Percentiles rank a stretch among this genome's conserved stretches.
These are phyloP conservation scores for Drosophila rellima DNA, from an alignment of 2,888 invertebrate genomes.

Conservation along the genomic window DNA sequence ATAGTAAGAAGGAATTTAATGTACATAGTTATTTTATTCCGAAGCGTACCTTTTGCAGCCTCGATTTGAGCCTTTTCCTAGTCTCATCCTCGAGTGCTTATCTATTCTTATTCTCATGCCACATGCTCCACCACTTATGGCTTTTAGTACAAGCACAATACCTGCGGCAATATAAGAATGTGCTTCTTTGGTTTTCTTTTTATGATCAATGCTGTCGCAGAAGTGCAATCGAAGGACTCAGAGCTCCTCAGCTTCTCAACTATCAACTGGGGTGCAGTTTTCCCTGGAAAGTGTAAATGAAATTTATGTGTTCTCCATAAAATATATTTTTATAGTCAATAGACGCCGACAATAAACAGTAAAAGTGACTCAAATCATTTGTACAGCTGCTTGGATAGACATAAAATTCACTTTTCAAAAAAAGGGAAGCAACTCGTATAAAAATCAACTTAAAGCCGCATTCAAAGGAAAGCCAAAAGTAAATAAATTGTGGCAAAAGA, in stretches of 20 bases:
- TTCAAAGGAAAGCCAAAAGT: constrained; percentile 1
- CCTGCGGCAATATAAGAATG: constrained; percentile 15
- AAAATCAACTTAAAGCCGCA: constrained; percentile 17
- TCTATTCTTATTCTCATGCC: constrained; percentile 19
- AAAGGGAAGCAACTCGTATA: constrained; percentile 21
- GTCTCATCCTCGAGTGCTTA: constrained; percentile 6
- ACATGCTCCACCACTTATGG: constrained; percentile 23
- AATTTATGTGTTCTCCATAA: constrained; percentile 40
- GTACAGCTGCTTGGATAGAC: constrained; percentile 49
- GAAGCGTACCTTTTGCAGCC: not conserved
- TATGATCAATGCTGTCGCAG: constrained; percentile 65
- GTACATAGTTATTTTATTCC: too few species aligned
- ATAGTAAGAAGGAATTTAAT: too few species aligned
- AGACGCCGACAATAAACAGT: constrained; percentile 45
- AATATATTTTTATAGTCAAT: constrained; percentile 47
- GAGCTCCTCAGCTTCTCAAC: constrained; percentile 35
- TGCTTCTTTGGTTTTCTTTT: constrained; percentile 33
- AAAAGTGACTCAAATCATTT: constrained; percentile 55
- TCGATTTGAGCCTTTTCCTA: not conserved
- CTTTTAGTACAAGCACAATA: constrained; percentile 20
- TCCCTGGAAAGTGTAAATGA: constrained; percentile 19
- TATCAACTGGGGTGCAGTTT: constrained; percentile 59
- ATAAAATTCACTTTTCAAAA: constrained; percentile 66
- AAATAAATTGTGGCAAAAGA: constrained; percentile 11
- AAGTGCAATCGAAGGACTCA: constrained; percentile 52